A percentile compares a stretch with the other conserved stretches of the same genome.
Evolutionary conservation across 2,797 vertebrate species (phyloP).

Genomic region (Leptoclinus maculatus): DNA sequence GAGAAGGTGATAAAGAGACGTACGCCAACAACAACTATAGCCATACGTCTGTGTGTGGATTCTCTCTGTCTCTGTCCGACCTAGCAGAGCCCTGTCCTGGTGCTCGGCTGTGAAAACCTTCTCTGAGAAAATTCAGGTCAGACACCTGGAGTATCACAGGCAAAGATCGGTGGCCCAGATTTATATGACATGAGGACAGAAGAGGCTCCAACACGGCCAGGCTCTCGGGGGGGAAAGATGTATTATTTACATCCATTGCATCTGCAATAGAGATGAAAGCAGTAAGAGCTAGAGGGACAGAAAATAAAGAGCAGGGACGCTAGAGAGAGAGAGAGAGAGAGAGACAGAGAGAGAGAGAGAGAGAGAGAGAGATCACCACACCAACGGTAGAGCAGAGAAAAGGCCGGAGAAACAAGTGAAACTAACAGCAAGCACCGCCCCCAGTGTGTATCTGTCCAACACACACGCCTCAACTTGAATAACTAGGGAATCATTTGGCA

Average conservation of each 20-base stretch:
- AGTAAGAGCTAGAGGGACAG: not conserved
- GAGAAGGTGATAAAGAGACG: not conserved
- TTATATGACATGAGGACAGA: not conserved
- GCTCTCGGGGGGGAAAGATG: conserved; percentile 5
- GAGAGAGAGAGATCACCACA: not conserved
- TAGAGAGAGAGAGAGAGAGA: not conserved
- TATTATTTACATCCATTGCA: conserved; percentile 57
- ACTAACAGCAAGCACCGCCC: not conserved
- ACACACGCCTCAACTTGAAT: not conserved
- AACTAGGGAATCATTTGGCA: not conserved
- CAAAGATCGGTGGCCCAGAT: not conserved
- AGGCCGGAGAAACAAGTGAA: not conserved
- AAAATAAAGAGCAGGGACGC: conserved; percentile 15
- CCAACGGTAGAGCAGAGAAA: not conserved
- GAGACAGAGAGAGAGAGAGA: not conserved
- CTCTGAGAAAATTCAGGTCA: conserved; percentile 4
- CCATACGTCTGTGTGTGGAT: not conserved
- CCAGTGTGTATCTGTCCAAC: not conserved
- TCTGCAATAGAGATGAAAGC: conserved; percentile 20
- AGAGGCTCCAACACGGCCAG: conserved; percentile 8
- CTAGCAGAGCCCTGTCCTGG: not conserved
- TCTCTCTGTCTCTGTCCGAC: not conserved
- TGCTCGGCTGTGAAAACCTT: not conserved
- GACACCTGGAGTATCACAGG: not conserved
- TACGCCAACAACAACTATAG: not conserved